These are phyloP conservation scores for Nannospalax galili DNA, from an alignment of 2,113 vertebrate genomes.

Conservation along the genomic window DNA sequence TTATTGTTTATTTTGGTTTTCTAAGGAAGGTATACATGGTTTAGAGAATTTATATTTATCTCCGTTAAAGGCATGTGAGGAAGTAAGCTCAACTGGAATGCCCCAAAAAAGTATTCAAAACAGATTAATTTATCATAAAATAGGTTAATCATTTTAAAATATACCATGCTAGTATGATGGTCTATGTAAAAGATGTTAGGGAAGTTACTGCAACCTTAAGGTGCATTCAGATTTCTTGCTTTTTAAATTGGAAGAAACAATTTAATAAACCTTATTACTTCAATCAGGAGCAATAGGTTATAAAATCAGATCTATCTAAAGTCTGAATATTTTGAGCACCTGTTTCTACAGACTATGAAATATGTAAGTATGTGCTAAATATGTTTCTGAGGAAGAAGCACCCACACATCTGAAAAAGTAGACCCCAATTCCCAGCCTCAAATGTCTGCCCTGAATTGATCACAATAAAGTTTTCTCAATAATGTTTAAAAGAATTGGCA, in stretches of 20 bases:
- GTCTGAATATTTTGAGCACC: not conserved
- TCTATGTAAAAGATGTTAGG: slow-evolving; percentile 19
- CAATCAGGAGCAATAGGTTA: not conserved
- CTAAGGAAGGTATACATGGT: too few relatives aligned
- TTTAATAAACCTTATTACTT: not conserved
- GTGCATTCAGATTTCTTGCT: not conserved
- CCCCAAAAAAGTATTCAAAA: not conserved
- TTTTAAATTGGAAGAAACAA: not conserved
- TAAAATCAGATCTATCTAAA: not conserved
- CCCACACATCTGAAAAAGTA: not conserved
- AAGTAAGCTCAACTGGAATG: too few relatives aligned
- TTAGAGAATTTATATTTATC: too few relatives aligned
- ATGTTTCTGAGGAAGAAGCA: not conserved
- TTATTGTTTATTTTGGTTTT: too few relatives aligned
- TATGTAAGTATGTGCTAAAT: not conserved
- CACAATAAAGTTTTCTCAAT: not conserved
- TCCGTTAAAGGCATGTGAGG: too few relatives aligned
- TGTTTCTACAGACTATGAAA: not conserved
- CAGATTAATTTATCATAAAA: not conserved
- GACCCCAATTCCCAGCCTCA: not conserved
- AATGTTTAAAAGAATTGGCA: not conserved
- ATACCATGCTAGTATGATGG: not conserved
- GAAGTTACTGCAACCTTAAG: not conserved
- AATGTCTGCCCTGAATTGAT: not conserved
- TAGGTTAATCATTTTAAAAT: not conserved